Percentiles rank a stretch among this genome's conserved stretches.
Evolutionary conservation across 2,888 invertebrate genomes (phyloP).

Genomic region (Lathronympha strigana): DNA sequence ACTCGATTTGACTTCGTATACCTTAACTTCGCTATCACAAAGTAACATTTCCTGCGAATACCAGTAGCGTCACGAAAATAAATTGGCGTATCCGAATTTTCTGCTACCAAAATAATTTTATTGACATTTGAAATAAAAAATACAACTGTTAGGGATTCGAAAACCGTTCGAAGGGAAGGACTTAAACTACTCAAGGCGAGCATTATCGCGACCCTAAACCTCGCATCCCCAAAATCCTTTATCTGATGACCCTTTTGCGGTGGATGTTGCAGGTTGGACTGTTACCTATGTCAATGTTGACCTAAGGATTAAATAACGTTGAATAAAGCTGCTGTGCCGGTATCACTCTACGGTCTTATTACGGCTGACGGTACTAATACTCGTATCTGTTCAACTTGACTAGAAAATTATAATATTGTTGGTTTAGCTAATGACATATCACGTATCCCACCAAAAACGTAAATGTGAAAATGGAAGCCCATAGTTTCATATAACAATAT

Average conservation of each 20-base stretch:
- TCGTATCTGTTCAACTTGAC: conserved; percentile 20
- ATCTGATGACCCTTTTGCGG: conserved; percentile 30
- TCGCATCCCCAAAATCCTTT: conserved; percentile 29
- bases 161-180: conserved; percentile 1
- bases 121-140: not conserved
- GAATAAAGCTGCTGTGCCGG: conserved; percentile 33
- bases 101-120: not conserved
- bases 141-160: not conserved
- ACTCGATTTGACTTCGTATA: no score
- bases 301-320: conserved; percentile 29
- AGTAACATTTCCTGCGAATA: no score
- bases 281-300: conserved; percentile 35
- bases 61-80: no score
- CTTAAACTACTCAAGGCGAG: not conserved
- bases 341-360: conserved; percentile 30
- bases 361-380: conserved; percentile 23
- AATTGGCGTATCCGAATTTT: no score
- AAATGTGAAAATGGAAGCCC: no score
- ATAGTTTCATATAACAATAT: no score
- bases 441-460: no score
- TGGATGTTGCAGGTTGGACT: conserved; percentile 23
- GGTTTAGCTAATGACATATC: no score
- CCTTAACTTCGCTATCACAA: no score
- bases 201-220: conserved; percentile 24
- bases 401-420: conserved; percentile 26